Conservation (phyloP, 2,113 vertebrate species). For the Oryzias javanicus region DNA sequence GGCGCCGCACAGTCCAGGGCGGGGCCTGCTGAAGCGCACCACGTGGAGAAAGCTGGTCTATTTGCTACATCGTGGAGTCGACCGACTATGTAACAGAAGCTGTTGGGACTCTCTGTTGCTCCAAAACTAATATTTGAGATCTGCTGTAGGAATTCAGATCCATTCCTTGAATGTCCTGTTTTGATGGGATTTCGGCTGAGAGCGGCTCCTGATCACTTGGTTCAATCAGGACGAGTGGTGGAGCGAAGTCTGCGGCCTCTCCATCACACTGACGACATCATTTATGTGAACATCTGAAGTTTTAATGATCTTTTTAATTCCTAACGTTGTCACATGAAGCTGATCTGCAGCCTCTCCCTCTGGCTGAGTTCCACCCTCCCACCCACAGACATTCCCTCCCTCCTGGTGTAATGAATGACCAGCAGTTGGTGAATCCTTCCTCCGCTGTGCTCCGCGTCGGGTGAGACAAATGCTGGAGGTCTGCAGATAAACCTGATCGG, state of each 20-base stretch:
- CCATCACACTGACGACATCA: constrained; percentile 23
- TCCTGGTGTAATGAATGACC: constrained; percentile 11
- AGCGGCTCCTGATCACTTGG: constrained; percentile 31
- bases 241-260: constrained; percentile 13
- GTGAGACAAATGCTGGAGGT: constrained; percentile 15
- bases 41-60: no score
- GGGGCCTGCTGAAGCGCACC: no score
- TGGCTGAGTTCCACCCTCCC: neutral
- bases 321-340: constrained; percentile 26
- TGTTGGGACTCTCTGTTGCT: no score
- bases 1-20: no score
- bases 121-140: no score
- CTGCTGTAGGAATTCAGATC: neutral
- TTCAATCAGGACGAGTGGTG: constrained; percentile 25
- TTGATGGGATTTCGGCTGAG: constrained; percentile 16
- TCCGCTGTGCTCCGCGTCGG: constrained; percentile 17
- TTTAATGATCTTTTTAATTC: constrained; percentile 40
- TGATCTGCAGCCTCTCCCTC: neutral
- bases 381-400: neutral
- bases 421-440: constrained; percentile 18
- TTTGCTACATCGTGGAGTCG: no score
- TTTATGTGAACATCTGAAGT: constrained; percentile 37
- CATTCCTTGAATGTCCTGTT: neutral
- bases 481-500: constrained; percentile 53
- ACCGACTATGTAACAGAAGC: no score